Evolutionary conservation across 2,888 invertebrate genomes (phyloP), one percentile per base, ranked within the genome.

Genomic region (Glyphotaelius pellucidus): DNA sequence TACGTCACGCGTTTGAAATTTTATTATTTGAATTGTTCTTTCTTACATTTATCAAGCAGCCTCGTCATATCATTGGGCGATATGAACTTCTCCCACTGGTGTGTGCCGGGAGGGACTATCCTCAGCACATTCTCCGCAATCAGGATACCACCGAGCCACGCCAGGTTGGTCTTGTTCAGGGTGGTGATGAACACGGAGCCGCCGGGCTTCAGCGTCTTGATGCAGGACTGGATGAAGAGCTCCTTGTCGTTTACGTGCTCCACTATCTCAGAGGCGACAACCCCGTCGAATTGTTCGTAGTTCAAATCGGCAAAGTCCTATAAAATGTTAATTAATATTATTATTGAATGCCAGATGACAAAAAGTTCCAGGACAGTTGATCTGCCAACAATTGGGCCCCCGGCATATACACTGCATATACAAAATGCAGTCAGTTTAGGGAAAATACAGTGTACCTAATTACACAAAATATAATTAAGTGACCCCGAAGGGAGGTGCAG

Each of bases 71-170:
- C 98, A 90, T 97, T 96, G 0, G 99, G 99, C 0, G 97, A 95
- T 31, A 99, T 97, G 95, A 99, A 98, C 95, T 99, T 99, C 15
- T 98, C 97, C 97, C 98, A 99, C 92, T 99, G 97, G 95, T 99
- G 99, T 0, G 99, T 99, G 5, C 99, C 99, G 93, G 95, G 95
- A 0, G 99, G 99, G 25, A 99, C 94, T 0, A 98, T 90, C 80
- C 96, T 96, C 0, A 99, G 94, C 0, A 99, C 93, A 95, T 98
- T 97, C 96, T 99, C 99, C 0, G 98, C 98, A 0, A 97, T 94
- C 80, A 97, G 95, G 90, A 99, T 98, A 0, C 96, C 94, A 92
- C 97, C 84, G 0, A 98, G 89, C 95, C 98, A 98, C 4, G 99
- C 97, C 1, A 96, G 88, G 42, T 95, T 94, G 0, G 97, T 97